Conservation (phyloP, 35 echinoderm and acorn worm species). For the Apostichopus parvimensis region DNA sequence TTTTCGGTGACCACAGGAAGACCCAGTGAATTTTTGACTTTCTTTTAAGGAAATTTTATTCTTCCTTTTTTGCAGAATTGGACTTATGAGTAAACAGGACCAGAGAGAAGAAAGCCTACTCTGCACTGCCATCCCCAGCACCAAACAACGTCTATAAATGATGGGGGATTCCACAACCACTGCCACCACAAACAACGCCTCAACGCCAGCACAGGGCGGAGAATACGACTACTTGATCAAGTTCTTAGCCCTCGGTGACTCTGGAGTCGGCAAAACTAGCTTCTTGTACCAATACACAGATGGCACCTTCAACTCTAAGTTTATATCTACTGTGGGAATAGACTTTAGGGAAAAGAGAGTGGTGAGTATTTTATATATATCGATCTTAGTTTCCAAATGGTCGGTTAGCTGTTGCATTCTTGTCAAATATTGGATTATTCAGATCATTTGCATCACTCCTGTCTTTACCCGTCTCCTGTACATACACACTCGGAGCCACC, state of each 20-base stretch:
- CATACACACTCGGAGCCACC: too few relatives aligned
- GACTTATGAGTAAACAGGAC: neutral
- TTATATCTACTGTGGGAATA: slow-evolving; percentile 98
- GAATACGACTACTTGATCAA: slow-evolving; percentile 99
- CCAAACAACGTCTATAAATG: neutral
- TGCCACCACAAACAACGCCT: slow-evolving; percentile 44
- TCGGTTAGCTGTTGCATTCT: too few relatives aligned
- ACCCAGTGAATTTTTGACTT: too few relatives aligned
- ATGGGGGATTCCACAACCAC: slow-evolving; percentile 82
- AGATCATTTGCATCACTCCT: too few relatives aligned
- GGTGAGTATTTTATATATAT: slow-evolving; percentile 64
- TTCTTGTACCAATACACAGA: slow-evolving; percentile 99
- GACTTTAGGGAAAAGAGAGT: slow-evolving; percentile 99
- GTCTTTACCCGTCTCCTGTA: too few relatives aligned
- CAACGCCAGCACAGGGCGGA: slow-evolving; percentile 50
- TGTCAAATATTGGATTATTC: too few relatives aligned
- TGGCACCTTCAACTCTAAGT: slow-evolving; percentile 98
- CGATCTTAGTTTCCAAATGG: too few relatives aligned
- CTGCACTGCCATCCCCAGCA: neutral
- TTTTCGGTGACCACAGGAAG: too few relatives aligned
- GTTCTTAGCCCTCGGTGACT: slow-evolving; percentile 95
- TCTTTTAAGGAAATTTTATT: neutral
- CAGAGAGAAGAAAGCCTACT: neutral
- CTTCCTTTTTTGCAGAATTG: neutral
- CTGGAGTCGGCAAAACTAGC: slow-evolving; percentile 97